Evolutionary conservation across 2,888 invertebrate species (phyloP).

Genomic region (Rhyacophila evoluta): DNA sequence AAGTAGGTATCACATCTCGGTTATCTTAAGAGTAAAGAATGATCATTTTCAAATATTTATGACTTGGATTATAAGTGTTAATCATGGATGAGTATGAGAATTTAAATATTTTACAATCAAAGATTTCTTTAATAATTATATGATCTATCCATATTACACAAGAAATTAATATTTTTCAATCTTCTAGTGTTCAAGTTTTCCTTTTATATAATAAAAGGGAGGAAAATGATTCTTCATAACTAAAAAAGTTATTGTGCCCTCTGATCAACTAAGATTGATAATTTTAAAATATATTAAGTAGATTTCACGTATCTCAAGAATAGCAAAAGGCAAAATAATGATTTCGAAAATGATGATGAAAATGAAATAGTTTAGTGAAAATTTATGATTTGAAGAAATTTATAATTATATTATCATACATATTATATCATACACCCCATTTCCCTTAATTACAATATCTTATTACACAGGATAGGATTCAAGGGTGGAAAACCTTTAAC

Average conservation of each 20-base stretch:
- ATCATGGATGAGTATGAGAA: not conserved
- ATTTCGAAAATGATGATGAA: not conserved
- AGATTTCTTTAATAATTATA: no score
- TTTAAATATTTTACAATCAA: no score
- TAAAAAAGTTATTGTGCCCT: no score
- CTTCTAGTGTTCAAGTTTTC: no score
- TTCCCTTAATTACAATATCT: not conserved
- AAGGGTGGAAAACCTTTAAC: not conserved
- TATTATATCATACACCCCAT: slow-evolving; percentile 8
- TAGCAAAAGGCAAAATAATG: not conserved
- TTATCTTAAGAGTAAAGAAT: not conserved
- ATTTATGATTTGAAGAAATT: not conserved
- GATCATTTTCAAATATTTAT: not conserved
- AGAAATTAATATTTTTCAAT: no score
- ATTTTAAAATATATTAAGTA: no score
- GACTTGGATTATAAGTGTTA: not conserved
- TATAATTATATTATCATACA: not conserved
- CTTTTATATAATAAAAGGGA: no score
- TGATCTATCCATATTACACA: no score
- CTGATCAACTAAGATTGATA: no score
- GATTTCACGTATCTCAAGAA: no score
- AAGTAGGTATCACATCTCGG: not conserved
- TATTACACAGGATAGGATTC: slow-evolving; percentile 1
- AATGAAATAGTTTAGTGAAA: not conserved
- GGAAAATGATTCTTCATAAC: no score